Evolutionary conservation across 2,797 vertebrate species (phyloP), one percentile per base, ranked within the genome.

Genomic region (Anguilla megastoma): DNA sequence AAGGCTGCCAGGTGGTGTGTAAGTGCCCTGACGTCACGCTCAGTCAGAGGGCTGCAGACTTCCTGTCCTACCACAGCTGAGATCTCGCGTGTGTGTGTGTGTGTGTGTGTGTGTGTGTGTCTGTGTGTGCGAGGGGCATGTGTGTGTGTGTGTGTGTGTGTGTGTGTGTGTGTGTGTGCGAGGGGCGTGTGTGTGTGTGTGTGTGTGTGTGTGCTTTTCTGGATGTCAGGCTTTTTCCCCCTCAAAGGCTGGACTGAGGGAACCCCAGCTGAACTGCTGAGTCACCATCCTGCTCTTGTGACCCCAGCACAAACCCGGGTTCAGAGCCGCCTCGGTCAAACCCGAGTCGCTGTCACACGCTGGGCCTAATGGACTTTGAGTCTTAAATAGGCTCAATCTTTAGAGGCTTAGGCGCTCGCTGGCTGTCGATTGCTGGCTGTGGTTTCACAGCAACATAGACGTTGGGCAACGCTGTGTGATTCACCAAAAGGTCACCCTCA

Each of bases 161-260:
- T 76, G 14, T 48, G 83, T 87, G 88, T 5, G 16, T 86, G 63
- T 36, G 52, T 76, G 87, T 16, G 71, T 60, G 66, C 83, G 82
- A 41, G 83, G 86, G 89, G 16, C 85, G 69, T 76, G 14, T 48
- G 83, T 87, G 89, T 5, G 16, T 86, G 63, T 36, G 69, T 76
- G 87, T 16, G 71, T 60, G 66, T 2, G 16, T 86, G 88, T 85
- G 52, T 9, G 24, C 36, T 36, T 54, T 63, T 63, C 24, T 8
- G 54, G 54, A 56, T 63, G 60, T 63, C 10, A 74, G 69, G 69
- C 71, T 14, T 36, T 76, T 41, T 41, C 14, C 41, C 2, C 48
- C 16, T 80, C 36, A 0, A 45, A 5, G 14, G 36, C 27, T 45
- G 21, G 16, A 24, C 76, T 48, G 41, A 21, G 76, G 21, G 76